phyloP scores from a whole-genome alignment of 2,113 vertebrate species.

The Camelus bactrianus region DNA sequence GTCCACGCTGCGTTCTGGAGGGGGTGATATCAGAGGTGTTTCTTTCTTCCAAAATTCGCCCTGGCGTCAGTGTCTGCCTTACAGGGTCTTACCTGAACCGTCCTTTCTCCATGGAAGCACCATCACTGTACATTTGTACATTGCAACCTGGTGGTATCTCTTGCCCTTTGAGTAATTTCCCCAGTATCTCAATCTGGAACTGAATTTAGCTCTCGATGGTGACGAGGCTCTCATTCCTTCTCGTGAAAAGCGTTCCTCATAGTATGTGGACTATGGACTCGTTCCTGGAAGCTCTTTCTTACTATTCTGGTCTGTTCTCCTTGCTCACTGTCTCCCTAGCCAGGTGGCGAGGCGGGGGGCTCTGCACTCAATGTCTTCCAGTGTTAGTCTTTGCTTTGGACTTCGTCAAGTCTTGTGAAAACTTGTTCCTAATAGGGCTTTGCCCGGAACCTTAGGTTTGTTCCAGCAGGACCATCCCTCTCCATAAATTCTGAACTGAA shows the following conservation, averaged over 20 bases:
- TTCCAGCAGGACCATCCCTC: not conserved
- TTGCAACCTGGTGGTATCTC: not conserved
- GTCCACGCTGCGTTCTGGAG: not conserved
- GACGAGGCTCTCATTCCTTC: not conserved
- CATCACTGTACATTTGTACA: no score
- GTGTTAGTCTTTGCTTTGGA: not conserved
- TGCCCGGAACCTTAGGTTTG: not conserved
- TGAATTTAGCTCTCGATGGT: not conserved
- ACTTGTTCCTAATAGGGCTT: not conserved
- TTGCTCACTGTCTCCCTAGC: not conserved
- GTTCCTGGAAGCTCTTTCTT: not conserved
- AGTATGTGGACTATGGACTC: not conserved
- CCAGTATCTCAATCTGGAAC: not conserved
- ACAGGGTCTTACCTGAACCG: fast-evolving
- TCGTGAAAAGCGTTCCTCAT: not conserved
- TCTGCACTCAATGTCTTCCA: fast-evolving
- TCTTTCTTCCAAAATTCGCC: not conserved
- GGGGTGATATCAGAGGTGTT: not conserved
- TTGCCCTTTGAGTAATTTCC: not conserved
- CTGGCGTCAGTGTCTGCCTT: not conserved
- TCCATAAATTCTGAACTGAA: not conserved
- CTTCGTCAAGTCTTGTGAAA: not conserved
- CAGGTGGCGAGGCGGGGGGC: fast-evolving
- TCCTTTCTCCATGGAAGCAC: not conserved
- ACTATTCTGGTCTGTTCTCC: not conserved